Evolutionary conservation across 2,797 vertebrate species (phyloP), one percentile per base, ranked within the genome.

Genomic region (Percopsis omiscomaycus): DNA sequence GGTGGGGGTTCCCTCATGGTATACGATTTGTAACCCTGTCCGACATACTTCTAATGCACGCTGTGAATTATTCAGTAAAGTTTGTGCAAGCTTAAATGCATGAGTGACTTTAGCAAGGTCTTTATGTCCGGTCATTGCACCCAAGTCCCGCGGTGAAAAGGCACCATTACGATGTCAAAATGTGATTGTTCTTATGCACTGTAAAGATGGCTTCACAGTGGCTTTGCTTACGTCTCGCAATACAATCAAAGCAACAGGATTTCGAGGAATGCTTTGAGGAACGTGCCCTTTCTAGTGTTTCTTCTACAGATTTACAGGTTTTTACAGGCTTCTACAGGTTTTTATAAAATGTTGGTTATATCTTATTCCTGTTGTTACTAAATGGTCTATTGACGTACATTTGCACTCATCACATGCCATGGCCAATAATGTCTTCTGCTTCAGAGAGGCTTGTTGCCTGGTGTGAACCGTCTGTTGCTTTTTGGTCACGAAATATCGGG

Each of bases 51-150:
- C 73, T 80, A 64, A 74, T 82, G 79, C 67, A 79, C 61, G 49
- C 73, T 77, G 73, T 84, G 66, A 80, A 86, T 84, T 72, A 86
- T 84, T 86, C 75, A 84, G 71, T 59, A 45, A 84, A 84, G 81
- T 86, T 86, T 82, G 66, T 70, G 60, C 62, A 80, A 64, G 28
- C 32, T 86, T 80, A 72, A 59, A 62, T 13, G 75, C 79, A 79
- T 80, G 81, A 67, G 55, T 73, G 77, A 46, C 64, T 67, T 57
- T 37, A 55, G 51, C 65, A 53, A 64, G 65, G 63, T 78, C 74
- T 52, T 61, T 78, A 69, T 50, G 72, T 70, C 30, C 73, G 68
- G 68, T 67, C 64, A 63, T 13, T 50, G 68, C 54, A 29, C 12
- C 30, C 28, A 30, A 32, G 16, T 22, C 53, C 55, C 66, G 8